Evolutionary conservation across 2,113 vertebrate species (phyloP), one percentile per base, ranked within the genome.

Genomic region (Tetraodon nigroviridis): DNA sequence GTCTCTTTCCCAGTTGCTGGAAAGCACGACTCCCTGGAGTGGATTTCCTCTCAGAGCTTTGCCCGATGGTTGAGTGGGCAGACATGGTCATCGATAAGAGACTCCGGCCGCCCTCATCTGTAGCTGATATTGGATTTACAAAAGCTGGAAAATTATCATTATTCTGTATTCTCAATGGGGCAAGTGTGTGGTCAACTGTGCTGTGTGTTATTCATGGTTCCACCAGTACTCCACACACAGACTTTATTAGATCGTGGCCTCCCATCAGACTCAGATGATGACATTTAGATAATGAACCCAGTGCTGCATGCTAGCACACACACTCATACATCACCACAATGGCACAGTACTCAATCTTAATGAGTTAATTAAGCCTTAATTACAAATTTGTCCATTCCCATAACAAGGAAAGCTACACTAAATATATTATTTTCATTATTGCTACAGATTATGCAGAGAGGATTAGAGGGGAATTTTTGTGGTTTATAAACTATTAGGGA

Each of bases 1-100:
- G 67, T 67, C 64, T 73, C 53, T 58, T 51, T 45, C 20, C 55
- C 42, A 60, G 73, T 63, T 68, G 75, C 24, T 27, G 24, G 24
- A 27, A 27, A 27, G 24, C 59, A 42, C 69, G 67, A 84, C 81
- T 80, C 75, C 79, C 82, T 80, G 71, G 80, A 85, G 71, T 79
- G 69, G 79, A 85, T 84, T 82, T 81, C 40, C 70, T 60, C 58
- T 78, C 29, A n/a, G 62, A 69, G 76, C 63, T 52, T 8, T 61
- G 53, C 40, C 64, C 61, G 66, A 61, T 12, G 55, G 47, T 62
- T 21, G 52, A 69, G 73, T 51, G 47, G 22, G 42, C 71, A 74
- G 71, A 76, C 61, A 49, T 74, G 76, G 75, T 40, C 27, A 37
- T 47, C 75, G 67, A 68, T 63, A 73, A 83, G 66, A 49, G 49